A percentile compares a stretch with the other conserved stretches of the same genome.
phyloP scores from a whole-genome alignment of 2,113 vertebrate genomes.

The Tringa solitaria region DNA sequence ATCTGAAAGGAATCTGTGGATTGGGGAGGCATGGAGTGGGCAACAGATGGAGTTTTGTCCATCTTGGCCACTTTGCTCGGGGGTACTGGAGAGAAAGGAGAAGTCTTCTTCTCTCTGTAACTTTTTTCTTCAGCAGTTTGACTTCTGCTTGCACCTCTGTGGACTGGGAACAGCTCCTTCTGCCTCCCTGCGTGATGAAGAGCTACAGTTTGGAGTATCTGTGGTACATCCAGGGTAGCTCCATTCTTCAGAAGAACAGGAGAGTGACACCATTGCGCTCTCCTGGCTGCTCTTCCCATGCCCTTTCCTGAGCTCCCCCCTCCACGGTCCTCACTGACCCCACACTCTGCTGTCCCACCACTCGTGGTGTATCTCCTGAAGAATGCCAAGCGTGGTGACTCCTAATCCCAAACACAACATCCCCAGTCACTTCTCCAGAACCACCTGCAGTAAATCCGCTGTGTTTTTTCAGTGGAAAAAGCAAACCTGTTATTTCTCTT shows the following conservation, averaged over 20 bases:
- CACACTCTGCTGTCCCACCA: neutral
- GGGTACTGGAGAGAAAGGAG: neutral
- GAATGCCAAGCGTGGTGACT: neutral
- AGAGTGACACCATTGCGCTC: neutral
- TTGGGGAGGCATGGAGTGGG: neutral
- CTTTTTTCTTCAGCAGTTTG: neutral
- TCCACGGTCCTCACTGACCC: neutral
- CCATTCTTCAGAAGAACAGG: neutral
- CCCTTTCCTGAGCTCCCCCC: neutral
- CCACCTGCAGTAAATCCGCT: neutral
- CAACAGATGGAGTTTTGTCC: neutral
- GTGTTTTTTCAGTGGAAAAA: neutral
- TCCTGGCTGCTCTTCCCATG: neutral
- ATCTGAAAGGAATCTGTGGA: neutral
- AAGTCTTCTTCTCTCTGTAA: neutral
- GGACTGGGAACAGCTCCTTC: neutral
- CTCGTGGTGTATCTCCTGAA: neutral
- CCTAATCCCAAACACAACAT: neutral
- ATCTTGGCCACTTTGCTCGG: neutral
- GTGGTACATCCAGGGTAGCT: neutral
- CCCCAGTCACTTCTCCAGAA: neutral
- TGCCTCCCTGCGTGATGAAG: neutral
- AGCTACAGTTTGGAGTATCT: neutral
- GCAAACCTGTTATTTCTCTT: neutral
- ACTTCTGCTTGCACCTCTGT: neutral